Conservation (phyloP, 2,113 vertebrate genomes). For the Fregetta grallaria region DNA sequence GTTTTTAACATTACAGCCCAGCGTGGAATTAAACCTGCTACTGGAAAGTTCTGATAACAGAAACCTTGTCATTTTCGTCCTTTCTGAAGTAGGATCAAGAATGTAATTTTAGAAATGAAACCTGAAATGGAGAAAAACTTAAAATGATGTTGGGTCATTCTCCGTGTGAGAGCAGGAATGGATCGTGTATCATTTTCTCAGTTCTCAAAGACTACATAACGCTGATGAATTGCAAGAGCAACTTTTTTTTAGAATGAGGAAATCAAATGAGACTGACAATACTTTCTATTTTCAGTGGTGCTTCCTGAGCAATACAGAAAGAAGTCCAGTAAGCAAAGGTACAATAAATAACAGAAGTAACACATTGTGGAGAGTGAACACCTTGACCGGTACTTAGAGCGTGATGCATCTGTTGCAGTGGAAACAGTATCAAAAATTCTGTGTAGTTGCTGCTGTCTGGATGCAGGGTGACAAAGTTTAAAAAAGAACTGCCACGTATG, state of each 20-base stretch:
- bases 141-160: neutral
- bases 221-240: neutral
- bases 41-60: neutral
- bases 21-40: neutral
- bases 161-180: neutral
- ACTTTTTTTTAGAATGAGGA: neutral
- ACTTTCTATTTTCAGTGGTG: neutral
- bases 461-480: neutral
- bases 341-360: neutral
- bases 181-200: accelerated
- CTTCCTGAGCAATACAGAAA: neutral
- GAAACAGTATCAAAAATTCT: neutral
- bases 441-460: neutral
- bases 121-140: neutral
- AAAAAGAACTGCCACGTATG: neutral
- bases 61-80: neutral
- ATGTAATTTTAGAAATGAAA: neutral
- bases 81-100: neutral
- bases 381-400: neutral
- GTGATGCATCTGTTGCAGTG: neutral
- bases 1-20: neutral
- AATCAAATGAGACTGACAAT: neutral
- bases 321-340: neutral
- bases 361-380: neutral
- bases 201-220: neutral